Conservation (phyloP, 92 coral and sea anemone species). For the Phenganax stokvisi region DNA sequence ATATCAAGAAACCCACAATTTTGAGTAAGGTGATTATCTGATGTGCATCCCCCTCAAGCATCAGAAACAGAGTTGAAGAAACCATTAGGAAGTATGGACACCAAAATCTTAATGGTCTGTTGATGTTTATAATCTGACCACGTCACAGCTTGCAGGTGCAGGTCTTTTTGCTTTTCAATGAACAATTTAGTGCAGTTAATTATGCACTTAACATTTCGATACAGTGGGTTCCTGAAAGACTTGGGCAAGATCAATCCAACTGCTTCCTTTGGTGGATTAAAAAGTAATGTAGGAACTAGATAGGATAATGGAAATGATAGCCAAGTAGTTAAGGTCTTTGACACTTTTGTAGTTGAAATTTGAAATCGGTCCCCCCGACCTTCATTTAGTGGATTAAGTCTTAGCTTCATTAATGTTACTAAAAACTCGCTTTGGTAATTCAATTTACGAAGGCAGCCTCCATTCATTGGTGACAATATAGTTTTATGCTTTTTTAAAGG, state of each 20-base stretch:
- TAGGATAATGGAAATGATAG: neutral
- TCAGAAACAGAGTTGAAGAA: constrained; percentile 48
- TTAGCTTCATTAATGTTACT: constrained; percentile 43
- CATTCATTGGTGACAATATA: constrained; percentile 41
- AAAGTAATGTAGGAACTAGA: neutral
- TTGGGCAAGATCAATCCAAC: constrained; percentile 40
- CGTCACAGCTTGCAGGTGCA: constrained; percentile 37
- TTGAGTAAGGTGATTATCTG: constrained; percentile 44
- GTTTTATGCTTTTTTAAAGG: constrained; percentile 21
- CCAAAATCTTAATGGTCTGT: constrained; percentile 48
- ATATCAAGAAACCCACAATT: constrained; percentile 40
- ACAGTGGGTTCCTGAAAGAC: constrained; percentile 38
- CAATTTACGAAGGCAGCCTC: constrained; percentile 39
- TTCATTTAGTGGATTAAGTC: constrained; percentile 18
- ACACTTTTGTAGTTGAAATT: neutral
- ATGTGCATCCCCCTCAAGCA: constrained; percentile 51
- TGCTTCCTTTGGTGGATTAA: constrained; percentile 25
- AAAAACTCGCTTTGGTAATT: constrained; percentile 35
- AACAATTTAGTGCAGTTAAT: constrained; percentile 52
- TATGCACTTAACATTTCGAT: constrained; percentile 43
- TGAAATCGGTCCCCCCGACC: neutral
- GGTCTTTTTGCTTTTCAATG: constrained; percentile 52
- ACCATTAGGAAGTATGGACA: constrained; percentile 48
- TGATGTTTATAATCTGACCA: constrained; percentile 60
- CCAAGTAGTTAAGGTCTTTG: neutral